Conservation (phyloP, 2,888 invertebrate species). For the Halictus quadricinctus region DNA sequence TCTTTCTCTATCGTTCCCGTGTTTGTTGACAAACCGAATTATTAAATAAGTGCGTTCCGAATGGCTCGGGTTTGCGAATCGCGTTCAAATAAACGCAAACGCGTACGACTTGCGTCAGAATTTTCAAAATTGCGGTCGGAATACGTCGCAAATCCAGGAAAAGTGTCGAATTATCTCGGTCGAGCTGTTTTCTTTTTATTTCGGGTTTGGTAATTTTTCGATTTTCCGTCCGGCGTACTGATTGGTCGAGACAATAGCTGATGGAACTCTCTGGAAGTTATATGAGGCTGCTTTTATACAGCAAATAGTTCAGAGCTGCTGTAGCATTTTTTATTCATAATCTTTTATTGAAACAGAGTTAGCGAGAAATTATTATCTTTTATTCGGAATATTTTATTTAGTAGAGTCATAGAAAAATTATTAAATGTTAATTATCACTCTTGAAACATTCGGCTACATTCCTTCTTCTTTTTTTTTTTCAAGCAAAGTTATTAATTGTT, state of each 20-base stretch:
- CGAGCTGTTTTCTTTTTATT: not conserved
- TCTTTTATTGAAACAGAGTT: not conserved
- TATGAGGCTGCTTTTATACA: too few relatives aligned
- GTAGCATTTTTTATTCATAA: not conserved
- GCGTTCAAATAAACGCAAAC: constrained; percentile 28
- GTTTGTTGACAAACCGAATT: constrained; percentile 64
- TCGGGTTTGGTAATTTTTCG: not conserved
- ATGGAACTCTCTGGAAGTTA: not conserved
- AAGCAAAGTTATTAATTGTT: too few relatives aligned
- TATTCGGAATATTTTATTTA: too few relatives aligned
- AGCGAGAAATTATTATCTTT: too few relatives aligned
- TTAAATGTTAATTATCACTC: too few relatives aligned
- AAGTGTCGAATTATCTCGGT: not conserved
- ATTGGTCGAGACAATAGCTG: not conserved
- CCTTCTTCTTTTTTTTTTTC: too few relatives aligned
- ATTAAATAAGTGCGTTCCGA: constrained; percentile 62
- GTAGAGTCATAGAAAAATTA: too few relatives aligned
- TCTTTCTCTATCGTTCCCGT: not conserved
- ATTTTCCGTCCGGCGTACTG: not conserved
- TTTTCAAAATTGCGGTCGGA: constrained; percentile 14
- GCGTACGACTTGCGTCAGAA: constrained; percentile 38
- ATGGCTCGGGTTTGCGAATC: not conserved
- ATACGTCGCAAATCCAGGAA: not conserved
- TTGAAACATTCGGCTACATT: too few relatives aligned
- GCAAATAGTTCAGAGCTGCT: not conserved